A percentile compares a stretch with the other conserved stretches of the same genome.
Evolutionary conservation across 2,888 invertebrate species (phyloP).

Genomic region (Sesia bembeciformis): DNA sequence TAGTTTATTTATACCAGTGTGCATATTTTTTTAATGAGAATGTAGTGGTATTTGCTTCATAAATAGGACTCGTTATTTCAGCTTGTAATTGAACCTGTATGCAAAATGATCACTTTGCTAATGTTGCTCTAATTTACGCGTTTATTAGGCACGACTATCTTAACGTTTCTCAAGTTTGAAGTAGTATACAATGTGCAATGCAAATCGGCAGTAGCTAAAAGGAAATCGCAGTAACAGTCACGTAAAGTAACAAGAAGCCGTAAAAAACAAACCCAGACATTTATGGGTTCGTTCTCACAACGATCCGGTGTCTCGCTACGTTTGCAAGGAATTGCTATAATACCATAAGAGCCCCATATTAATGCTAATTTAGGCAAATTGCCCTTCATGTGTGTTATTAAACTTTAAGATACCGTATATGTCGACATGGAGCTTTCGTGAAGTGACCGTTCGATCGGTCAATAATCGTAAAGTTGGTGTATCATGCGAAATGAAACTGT

Average conservation of each 20-base stretch:
- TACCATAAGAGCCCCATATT: not conserved
- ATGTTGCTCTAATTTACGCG: too few species aligned
- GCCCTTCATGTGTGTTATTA: not conserved
- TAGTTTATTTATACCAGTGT: too few species aligned
- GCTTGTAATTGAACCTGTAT: too few species aligned
- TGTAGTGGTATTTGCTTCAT: too few species aligned
- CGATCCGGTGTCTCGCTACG: constrained; percentile 30
- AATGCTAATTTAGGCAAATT: not conserved
- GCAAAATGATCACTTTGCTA: too few species aligned
- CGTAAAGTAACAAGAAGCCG: constrained; percentile 42
- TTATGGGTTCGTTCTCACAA: constrained; percentile 46
- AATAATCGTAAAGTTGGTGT: not conserved
- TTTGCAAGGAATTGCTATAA: constrained; percentile 25
- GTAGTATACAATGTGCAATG: not conserved
- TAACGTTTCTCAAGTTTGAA: not conserved
- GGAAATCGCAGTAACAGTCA: constrained; percentile 13
- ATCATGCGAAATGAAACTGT: not conserved
- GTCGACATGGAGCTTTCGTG: not conserved
- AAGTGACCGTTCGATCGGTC: not conserved
- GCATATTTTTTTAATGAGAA: too few species aligned
- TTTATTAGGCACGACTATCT: too few species aligned
- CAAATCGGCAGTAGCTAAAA: not conserved
- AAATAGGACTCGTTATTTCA: too few species aligned
- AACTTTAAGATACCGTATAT: not conserved
- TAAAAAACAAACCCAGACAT: constrained; percentile 35